A percentile compares a stretch with the other conserved stretches of the same genome.
Evolutionary conservation across 2,888 invertebrate species (phyloP).

Genomic region (Scelioninae gen. 2): DNA sequence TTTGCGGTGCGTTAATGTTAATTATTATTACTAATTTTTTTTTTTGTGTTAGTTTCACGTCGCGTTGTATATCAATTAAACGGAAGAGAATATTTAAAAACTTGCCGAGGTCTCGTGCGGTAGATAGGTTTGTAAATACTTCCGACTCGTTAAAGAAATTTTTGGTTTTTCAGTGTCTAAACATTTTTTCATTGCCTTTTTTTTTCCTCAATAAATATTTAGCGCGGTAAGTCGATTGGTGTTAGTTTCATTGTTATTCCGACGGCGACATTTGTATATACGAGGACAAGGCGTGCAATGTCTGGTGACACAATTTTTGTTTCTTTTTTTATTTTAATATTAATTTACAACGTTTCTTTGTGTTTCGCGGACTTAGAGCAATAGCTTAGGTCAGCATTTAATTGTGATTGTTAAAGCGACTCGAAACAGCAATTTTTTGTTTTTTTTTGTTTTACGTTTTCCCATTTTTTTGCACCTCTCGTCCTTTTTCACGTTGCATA

Average conservation of each 20-base stretch:
- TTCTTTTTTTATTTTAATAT: conserved; percentile 27
- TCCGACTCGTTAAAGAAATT: too few species aligned
- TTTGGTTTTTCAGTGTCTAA: too few species aligned
- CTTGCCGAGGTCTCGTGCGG: conserved; percentile 53
- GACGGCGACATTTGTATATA: conserved; percentile 69
- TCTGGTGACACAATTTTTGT: neutral
- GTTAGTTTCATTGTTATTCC: conserved; percentile 3
- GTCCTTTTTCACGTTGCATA: conserved; percentile 10
- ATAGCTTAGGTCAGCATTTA: conserved; percentile 39
- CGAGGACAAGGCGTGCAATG: conserved; percentile 65
- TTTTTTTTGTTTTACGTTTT: conserved; percentile 7
- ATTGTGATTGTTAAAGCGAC: conserved; percentile 20
- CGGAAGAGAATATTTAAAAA: conserved; percentile 1
- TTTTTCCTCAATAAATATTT: neutral
- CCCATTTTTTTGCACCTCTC: neutral
- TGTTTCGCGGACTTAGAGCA: conserved; percentile 26
- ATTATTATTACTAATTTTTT: neutral
- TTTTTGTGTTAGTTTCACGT: conserved; percentile 1
- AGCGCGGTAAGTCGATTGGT: neutral
- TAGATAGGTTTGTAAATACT: conserved; percentile 64
- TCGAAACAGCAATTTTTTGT: conserved; percentile 11
- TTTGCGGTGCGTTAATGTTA: conserved; percentile 9
- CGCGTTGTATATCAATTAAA: neutral
- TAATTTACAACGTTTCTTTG: conserved; percentile 25
- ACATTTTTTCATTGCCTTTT: conserved; percentile 15